Conservation (phyloP, 2,797 vertebrate species). For the Cyprinodon diabolis region DNA sequence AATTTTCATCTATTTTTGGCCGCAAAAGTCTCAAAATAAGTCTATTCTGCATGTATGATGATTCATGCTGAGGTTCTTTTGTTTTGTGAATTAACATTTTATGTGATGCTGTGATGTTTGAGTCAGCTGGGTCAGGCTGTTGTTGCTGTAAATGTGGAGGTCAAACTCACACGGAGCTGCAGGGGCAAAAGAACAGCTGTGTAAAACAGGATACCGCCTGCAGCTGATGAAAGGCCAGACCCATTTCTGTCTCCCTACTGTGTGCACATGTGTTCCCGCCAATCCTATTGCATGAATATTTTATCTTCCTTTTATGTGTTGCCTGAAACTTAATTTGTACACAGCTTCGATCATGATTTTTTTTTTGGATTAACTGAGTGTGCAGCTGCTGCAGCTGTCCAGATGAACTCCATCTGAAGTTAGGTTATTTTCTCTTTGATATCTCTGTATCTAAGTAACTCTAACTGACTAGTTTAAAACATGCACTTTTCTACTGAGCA, state of each 20-base stretch:
- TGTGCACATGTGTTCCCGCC: conserved; percentile 25
- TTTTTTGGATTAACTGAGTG: too few species aligned
- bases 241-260: conserved; percentile 37
- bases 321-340: conserved; percentile 43
- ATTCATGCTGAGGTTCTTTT: conserved; percentile 46
- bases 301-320: conserved; percentile 41
- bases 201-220: conserved; percentile 39
- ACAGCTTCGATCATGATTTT: conserved; percentile 36
- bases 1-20: conserved; percentile 24
- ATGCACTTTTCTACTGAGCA: too few species aligned
- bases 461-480: too few species aligned
- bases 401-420: too few species aligned
- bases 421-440: too few species aligned
- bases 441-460: too few species aligned
- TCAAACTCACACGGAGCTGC: conserved; percentile 59
- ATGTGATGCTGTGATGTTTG: conserved; percentile 40
- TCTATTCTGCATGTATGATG: conserved; percentile 38
- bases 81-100: conserved; percentile 47
- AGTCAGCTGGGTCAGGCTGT: conserved; percentile 65
- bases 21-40: conserved; percentile 16
- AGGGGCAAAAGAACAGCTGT: conserved; percentile 71
- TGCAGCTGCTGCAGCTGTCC: too few species aligned
- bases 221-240: conserved; percentile 52
- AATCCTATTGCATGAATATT: conserved; percentile 38
- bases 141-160: conserved; percentile 63